Evolutionary conservation across 2,113 vertebrate genomes (phyloP), one percentile per base, ranked within the genome.

Genomic region (Misgurnus mizolepis): DNA sequence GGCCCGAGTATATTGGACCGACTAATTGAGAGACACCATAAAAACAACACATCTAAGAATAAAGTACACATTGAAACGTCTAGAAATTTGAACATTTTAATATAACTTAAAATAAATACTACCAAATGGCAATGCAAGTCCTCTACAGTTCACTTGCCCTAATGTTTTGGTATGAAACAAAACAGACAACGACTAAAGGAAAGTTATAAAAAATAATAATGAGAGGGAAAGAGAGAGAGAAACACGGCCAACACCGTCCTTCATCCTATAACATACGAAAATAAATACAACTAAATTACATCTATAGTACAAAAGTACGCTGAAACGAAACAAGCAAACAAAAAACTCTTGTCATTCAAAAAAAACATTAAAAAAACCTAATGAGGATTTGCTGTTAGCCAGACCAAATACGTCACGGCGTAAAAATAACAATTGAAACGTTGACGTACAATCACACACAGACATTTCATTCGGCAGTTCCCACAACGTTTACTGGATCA

Each of bases 21-120:
- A 34, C 1, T 3, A 34, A 34, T 34, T 2, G 3, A 34, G 27
- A 34, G 27, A 34, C 5, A 56, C 15, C 18, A 43, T 67, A n/a
- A 45, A 22, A 45, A 67, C 43, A 39, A 47, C 47, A 17, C 55
- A 53, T 75, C 3, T 58, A 49, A 11, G 7, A 39, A 34, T 3
- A 53, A 71, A 17, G 10, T 10, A 69, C 18, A 73, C 41, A 74
- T 40, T 39, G 7, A 87, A 60, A 9, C 81, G 82, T 83, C 85
- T 85, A 86, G 86, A 92, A 91, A 91, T 91, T 88, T 87, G 85
- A 89, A 90, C 88, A 74, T 89, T 93, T 93, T 92, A 92, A 91
- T 93, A 92, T 92, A 92, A 92, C 91, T 93, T 88, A 93, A 93
- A 93, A 93, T 93, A 93, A 93, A 93, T 93, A 93, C 91, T 90